Percentiles rank a stretch among this genome's conserved stretches.
These are phyloP conservation scores for Argopecten irradians DNA, from an alignment of 1,140 invertebrate genomes.

Conservation along the genomic window DNA sequence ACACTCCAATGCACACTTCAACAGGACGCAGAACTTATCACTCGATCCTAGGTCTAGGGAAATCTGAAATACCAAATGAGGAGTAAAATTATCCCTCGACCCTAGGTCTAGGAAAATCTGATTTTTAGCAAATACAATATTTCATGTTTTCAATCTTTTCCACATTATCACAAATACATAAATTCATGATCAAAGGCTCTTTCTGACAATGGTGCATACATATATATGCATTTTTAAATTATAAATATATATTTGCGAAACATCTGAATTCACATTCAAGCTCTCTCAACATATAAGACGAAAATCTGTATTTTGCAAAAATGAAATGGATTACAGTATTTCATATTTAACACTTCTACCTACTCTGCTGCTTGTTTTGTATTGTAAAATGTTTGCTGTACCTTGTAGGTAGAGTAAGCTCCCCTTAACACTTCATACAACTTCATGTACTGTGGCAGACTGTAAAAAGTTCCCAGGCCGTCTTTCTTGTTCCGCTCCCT, in stretches of 20 bases:
- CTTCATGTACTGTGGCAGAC: conserved; percentile 86
- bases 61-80: conserved; percentile 78
- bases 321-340: too few species aligned
- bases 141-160: neutral
- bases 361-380: too few species aligned
- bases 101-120: neutral
- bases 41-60: conserved; percentile 85
- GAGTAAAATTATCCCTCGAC: neutral
- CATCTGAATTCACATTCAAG: too few species aligned
- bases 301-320: too few species aligned
- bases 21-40: conserved; percentile 85
- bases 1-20: conserved; percentile 83
- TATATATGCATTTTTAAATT: too few species aligned
- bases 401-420: conserved; percentile 89
- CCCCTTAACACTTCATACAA: conserved; percentile 86
- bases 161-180: neutral
- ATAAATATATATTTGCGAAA: too few species aligned
- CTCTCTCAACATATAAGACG: too few species aligned
- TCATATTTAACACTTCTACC: too few species aligned
- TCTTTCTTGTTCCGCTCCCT: conserved; percentile 74
- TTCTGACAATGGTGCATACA: too few species aligned
- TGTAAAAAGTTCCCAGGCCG: conserved; percentile 82
- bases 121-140: neutral
- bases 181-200: too few species aligned
- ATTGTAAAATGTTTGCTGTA: conserved; percentile 61